Conservation (phyloP, 2,888 invertebrate species). For the Nephrotoma flavescens region DNA sequence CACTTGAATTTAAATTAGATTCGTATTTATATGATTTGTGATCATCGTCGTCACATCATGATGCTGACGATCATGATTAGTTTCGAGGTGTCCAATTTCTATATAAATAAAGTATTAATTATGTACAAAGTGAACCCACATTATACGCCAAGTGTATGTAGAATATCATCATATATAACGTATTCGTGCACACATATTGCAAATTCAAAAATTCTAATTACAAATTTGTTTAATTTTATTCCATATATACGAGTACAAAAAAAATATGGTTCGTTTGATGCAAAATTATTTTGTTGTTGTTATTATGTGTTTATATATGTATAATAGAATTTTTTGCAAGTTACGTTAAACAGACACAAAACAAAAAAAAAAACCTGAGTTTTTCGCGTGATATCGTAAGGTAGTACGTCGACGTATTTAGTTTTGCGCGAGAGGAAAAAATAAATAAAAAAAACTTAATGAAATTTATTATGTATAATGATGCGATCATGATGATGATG, state of each 20-base stretch:
- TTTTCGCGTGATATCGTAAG: neutral
- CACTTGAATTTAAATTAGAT: neutral
- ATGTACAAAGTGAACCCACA: neutral
- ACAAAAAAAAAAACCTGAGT: neutral
- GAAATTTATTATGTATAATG: neutral
- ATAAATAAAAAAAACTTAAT: neutral
- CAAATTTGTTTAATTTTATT: neutral
- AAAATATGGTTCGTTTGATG: neutral
- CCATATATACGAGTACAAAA: neutral
- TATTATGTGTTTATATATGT: neutral
- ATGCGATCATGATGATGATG: neutral
- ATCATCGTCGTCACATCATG: neutral
- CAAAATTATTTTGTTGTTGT: neutral
- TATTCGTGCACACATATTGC: no score
- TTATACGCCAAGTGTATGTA: neutral
- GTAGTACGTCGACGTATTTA: neutral
- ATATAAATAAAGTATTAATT: neutral
- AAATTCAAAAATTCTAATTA: neutral
- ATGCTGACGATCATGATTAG: neutral
- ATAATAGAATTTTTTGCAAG: neutral
- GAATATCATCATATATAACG: no score
- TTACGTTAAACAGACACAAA: neutral
- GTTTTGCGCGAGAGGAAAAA: neutral
- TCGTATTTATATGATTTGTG: neutral
- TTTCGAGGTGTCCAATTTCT: neutral